phyloP scores from a whole-genome alignment of 2,888 invertebrate species.

The Fissipunctia ypsillon region DNA sequence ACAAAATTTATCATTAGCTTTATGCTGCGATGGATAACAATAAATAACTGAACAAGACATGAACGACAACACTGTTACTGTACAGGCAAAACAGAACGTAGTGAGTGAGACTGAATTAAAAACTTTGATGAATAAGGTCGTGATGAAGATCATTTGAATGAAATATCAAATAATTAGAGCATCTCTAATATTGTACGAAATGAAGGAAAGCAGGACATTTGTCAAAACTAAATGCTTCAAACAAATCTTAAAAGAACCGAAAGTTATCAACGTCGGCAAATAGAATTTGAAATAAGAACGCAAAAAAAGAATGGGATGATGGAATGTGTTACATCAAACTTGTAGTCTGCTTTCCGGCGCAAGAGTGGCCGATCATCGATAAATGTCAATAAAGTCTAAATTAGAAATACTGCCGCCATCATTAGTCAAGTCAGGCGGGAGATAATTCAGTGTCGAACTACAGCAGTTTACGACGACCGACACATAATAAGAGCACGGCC shows the following conservation, averaged over 20 bases:
- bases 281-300: constrained; percentile 18
- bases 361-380: constrained; percentile 77
- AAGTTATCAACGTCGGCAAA: constrained; percentile 4
- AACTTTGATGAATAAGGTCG: constrained; percentile 15
- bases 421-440: constrained; percentile 83
- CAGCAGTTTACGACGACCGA: constrained; percentile 79
- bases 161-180: constrained; percentile 40
- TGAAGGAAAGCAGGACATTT: constrained; percentile 37
- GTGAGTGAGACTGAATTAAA: background rate
- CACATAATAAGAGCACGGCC: constrained; percentile 85
- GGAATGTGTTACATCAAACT: constrained; percentile 37
- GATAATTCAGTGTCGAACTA: constrained; percentile 86
- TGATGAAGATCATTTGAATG: constrained; percentile 42
- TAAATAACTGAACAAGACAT: constrained; percentile 52
- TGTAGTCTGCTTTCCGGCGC: constrained; percentile 53
- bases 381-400: constrained; percentile 80
- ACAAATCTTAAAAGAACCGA: constrained; percentile 5
- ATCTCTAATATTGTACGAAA: constrained; percentile 20
- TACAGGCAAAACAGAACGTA: constrained; percentile 2
- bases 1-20: constrained; percentile 69
- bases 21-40: constrained; percentile 50
- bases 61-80: constrained; percentile 15
- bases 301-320: background rate
- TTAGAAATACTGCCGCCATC: constrained; percentile 75
- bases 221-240: constrained; percentile 35